Base-by-base conservation (phyloP, 1,140 invertebrate genomes). In the Pararge aegeria region DNA sequence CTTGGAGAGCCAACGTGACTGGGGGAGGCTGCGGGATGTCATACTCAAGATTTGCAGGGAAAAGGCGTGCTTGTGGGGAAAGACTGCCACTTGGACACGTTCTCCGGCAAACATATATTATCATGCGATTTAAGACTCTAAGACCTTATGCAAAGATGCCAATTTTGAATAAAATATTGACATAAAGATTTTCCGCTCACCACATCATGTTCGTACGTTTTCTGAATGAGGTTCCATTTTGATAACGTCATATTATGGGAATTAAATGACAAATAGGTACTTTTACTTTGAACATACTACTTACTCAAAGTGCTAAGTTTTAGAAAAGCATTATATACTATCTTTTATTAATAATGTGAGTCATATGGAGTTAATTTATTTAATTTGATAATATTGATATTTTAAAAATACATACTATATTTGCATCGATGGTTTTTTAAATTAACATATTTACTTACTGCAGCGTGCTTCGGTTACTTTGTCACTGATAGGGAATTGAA, bases 391-490 rank as follows among this genome's bases (percentile, higher is more conserved):
- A 7, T 24, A 24, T 7, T 24, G 2, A 24, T 24, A n/a, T n/a
- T n/a, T n/a, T n/a, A 4, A 27, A 27, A 27, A 27, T 27, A 2
- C 10, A 27, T 9, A 27, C 5, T 7, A 7, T 27, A 7, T 71
- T 81, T 73, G 73, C 76, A 78, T 83, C 83, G 73, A 85, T 83
- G 80, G 74, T 69, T 84, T 77, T 75, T n/a, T n/a, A n/a, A n/a
- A n/a, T n/a, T n/a, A n/a, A n/a, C n/a, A n/a, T n/a, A n/a, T n/a
- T n/a, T n/a, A n/a, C n/a, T n/a, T n/a, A n/a, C n/a, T n/a, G n/a
- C n/a, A 15, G 38, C 38, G 38, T 18, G 5, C 34, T 42, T 42
- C 38, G 16, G 38, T 42, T 42, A 42, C 38, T 42, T 42, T 42
- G 38, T 7, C 16, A 42, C 15, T 15, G 13, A 42, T 42, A 42